Evolutionary conservation across 2,888 invertebrate species (phyloP).

Genomic region (Drosophila buzzatii): DNA sequence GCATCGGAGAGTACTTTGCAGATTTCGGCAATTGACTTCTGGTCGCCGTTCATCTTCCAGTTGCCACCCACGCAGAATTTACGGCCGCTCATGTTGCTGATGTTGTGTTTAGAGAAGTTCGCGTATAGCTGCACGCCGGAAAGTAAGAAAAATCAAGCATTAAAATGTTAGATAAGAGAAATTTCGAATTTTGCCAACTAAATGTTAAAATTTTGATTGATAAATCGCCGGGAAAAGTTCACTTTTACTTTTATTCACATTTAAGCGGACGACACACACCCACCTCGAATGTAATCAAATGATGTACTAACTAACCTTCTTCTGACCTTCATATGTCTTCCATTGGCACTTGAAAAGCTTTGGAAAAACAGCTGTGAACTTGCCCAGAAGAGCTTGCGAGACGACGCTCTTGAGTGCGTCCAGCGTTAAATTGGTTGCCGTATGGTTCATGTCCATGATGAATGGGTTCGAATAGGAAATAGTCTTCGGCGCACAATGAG

Average conservation of each 20-base stretch:
- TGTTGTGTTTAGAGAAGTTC: constrained; percentile 45
- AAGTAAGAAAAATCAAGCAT: neutral
- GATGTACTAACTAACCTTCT: constrained; percentile 74
- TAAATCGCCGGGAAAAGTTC: constrained; percentile 39
- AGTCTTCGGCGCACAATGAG: accelerated
- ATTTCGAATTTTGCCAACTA: constrained; percentile 30
- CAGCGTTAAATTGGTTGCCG: constrained; percentile 28
- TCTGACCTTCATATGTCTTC: constrained; percentile 77
- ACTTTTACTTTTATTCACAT: constrained; percentile 25
- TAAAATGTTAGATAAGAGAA: constrained; percentile 1
- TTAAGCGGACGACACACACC: constrained; percentile 55
- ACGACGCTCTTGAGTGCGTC: constrained; percentile 56
- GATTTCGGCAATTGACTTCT: constrained; percentile 92
- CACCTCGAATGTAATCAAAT: constrained; percentile 68
- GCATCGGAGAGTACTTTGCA: constrained; percentile 91
- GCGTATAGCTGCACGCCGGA: constrained; percentile 57
- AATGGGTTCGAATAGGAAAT: neutral
- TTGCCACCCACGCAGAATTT: constrained; percentile 99
- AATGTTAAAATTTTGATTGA: constrained; percentile 50
- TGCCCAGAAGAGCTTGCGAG: constrained; percentile 60
- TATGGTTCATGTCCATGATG: constrained; percentile 62
- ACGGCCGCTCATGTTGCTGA: constrained; percentile 88
- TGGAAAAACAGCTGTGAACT: constrained; percentile 76
- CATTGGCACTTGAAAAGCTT: constrained; percentile 73
- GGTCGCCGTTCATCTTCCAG: constrained; percentile 99